Evolutionary conservation across 2,888 invertebrate species (phyloP), one percentile per base, ranked within the genome.

Genomic region (Junonia oenone): DNA sequence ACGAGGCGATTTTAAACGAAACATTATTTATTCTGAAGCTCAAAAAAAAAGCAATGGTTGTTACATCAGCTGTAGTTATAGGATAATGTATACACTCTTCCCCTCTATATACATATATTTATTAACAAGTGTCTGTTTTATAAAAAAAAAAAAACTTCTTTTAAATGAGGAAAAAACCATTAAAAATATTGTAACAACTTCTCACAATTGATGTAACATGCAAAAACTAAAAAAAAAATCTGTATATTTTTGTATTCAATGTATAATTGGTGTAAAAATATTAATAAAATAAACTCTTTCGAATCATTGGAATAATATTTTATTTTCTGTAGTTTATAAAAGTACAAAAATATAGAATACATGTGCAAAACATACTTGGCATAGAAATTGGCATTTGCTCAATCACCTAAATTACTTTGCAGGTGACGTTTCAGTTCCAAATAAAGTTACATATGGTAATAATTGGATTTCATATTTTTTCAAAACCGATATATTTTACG

Each of bases 221-320:
- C 14, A 17, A 45, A 43, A 51, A 51, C 6, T 33, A 51, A 17
- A n/a, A 45, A 17, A 50, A 49, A 40, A 19, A 33, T 13, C 13
- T 51, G 53, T 53, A 50, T 59, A 59, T 59, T 59, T 59, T 59
- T 59, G 50, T 59, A 59, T 56, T 47, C 26, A 38, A 31, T 47
- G 46, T 53, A 40, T 49, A n/a, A 35, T 17, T 17, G 11, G 4
- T 38, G 17, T 17, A 40, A 26, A 9, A 19, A 14, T 45, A 27
- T 35, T 31, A 27, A 51, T 50, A 53, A 49, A 59, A 59, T 45
- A 52, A 6, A 38, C 45, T 51, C 45, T 51, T 51, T 19, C n/a
- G 45, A 46, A 46, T 33, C n/a, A 33, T 17, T 46, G 37, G 19
- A 46, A 52, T 13, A 22, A 14, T 6, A 29, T 51, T 51, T 51